phyloP scores from a whole-genome alignment of 1,140 invertebrate species.

The Andricus grossulariae region DNA sequence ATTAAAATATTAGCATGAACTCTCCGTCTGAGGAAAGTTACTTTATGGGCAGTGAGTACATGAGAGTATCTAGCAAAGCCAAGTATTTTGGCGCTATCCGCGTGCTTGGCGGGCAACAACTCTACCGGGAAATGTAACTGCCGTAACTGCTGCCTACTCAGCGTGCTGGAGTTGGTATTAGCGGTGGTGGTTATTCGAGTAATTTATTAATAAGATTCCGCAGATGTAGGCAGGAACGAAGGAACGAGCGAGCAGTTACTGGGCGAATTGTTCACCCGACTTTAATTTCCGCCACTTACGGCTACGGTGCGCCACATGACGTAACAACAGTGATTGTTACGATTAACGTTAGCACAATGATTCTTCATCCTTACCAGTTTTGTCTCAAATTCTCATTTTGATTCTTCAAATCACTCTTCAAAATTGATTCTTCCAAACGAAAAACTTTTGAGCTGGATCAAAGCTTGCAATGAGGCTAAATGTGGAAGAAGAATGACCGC shows the following conservation, averaged over 20 bases:
- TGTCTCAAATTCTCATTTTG: no score
- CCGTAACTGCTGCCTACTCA: constrained; percentile 43
- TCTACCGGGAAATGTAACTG: constrained; percentile 41
- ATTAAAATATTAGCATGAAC: no score
- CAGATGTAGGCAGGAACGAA: constrained; percentile 51
- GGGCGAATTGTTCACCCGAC: constrained; percentile 48
- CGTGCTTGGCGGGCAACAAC: constrained; percentile 1
- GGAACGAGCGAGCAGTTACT: constrained; percentile 39
- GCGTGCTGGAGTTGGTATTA: constrained; percentile 45
- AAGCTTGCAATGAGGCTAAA: no score
- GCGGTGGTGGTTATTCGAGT: constrained; percentile 47
- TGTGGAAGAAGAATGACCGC: no score
- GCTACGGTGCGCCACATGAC: constrained; percentile 50
- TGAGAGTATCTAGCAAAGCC: neutral
- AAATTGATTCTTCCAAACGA: no score
- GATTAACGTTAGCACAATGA: neutral
- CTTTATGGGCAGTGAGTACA: no score
- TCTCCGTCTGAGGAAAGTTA: no score
- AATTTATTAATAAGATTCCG: constrained; percentile 60
- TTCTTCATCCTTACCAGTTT: no score
- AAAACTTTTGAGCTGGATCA: no score
- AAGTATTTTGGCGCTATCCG: constrained; percentile 8
- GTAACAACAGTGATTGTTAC: constrained; percentile 44
- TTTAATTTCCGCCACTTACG: constrained; percentile 54
- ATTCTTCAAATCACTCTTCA: no score